Base-by-base conservation (phyloP, 2,797 vertebrate species). In the Artibeus jamaicensis region DNA sequence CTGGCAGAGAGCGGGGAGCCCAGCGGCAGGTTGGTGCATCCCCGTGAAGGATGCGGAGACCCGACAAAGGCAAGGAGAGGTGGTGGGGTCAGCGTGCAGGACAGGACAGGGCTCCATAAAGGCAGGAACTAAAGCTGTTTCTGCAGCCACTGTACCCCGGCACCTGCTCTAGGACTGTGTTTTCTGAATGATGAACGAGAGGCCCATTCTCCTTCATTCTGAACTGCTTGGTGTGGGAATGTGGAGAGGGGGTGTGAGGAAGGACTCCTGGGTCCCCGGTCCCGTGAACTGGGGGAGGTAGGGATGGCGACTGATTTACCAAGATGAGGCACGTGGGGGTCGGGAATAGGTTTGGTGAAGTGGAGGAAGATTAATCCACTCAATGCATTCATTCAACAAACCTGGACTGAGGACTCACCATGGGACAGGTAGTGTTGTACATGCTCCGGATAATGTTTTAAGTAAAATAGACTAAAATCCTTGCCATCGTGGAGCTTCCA, bases 381-480 rank as follows among this genome's bases (percentile, higher is more conserved):
- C 50, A 24, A 19, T 29, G 57, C 71, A 9, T 81, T 67, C 81
- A 59, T 34, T 85, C 73, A 42, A 22, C 74, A 77, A 53, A 44
- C 22, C 39, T 6, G 9, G 4, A 48, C 7, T 10, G 18, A 67
- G 22, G 57, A 9, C 50, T 93, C 39, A 11, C 73, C 22, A 0
- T 24, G 8, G 39, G 53, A 37, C 15, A 53, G 78, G 81, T 16
- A 48, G 26, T 21, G 46, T 8, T 67, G 12, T 39, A 67, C 73
- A 77, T 3, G 29, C 71, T 42, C 29, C 9, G 71, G 46, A 55
- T 82, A 34, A 34, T 34, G 21, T 79, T 81, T 42, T 86, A 44
- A 91, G 86, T 26, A 76, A 57, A 92, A 94, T n/a, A 73, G 62
- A 55, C 42, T 42, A 65, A 91, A 92, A 34, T 2, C 3, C 34